Base-by-base conservation (phyloP, 2,113 vertebrate genomes). In the Sorex araneus region DNA sequence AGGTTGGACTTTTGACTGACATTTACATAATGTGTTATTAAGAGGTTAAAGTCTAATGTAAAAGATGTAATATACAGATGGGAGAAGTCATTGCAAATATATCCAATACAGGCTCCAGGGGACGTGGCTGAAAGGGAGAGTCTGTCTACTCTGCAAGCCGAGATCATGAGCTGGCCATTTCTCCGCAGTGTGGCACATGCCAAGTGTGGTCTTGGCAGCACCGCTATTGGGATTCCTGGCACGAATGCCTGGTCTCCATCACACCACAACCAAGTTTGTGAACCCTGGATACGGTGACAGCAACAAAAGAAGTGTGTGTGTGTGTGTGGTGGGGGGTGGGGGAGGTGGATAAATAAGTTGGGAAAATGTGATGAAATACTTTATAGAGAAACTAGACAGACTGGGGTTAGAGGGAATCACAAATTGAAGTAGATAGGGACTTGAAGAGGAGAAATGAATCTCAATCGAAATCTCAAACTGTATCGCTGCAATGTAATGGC, bases 41-140 rank as follows among this genome's bases (percentile, higher is more conserved):
- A 94, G 45, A 94, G 67, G 63, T 82, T 70, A 90, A 96, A 95
- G 75, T 80, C 78, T 3, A 87, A 88, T 70, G 32, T 74, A 87
- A 66, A 94, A 90, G 21, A 97, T 84, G 47, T 50, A 50, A 97
- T 84, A 50, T 50, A 50, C 76, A 97, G 86, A 95, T 75, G 9
- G 6, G 84, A 43, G 25, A 93, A 74, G 15, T 36, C 75, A 87
- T 32, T 64, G 84, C 76, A 83, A 88, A 10, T 66, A 66, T 60
- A 60, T 4, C 23, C 23, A 19, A 19, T 23, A 60, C 57, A 60
- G 57, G 57, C 5, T 23, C 57, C 19, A 21, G 21, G 13, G 57
- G 18, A 23, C 23, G 57, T 60, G 57, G 57, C 57, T 60, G 57
- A 60, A 50, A 21, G 57, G 18, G 18, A 60, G 57, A 60, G 57